These are phyloP conservation scores for Paracyclopina nana DNA, from an alignment of 1,140 invertebrate genomes.

Conservation along the genomic window DNA sequence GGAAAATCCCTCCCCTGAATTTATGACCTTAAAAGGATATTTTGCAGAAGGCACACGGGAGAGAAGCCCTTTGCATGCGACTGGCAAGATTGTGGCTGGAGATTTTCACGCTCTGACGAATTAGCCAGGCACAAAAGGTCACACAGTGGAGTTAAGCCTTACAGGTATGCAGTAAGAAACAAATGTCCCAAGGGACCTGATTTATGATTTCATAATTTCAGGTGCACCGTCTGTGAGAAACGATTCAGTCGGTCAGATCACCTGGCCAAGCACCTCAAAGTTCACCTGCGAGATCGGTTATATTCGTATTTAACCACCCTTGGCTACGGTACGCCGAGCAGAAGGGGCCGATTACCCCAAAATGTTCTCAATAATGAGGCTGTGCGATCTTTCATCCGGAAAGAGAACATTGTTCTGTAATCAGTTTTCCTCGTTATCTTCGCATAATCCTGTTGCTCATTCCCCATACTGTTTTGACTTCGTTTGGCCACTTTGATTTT, in stretches of 20 bases:
- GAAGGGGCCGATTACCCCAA: conserved; percentile 3
- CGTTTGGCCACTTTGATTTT: no score
- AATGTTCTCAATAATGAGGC: conserved; percentile 13
- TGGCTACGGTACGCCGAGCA: conserved; percentile 8
- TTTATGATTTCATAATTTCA: background rate
- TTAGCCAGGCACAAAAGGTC: conserved; percentile 57
- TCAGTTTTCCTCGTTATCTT: no score
- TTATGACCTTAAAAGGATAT: no score
- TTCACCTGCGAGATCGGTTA: conserved; percentile 11
- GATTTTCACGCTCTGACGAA: conserved; percentile 82
- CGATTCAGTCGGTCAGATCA: conserved; percentile 74
- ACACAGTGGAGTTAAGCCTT: conserved; percentile 66
- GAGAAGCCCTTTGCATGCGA: conserved; percentile 81
- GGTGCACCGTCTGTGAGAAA: conserved; percentile 56
- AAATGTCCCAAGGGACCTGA: background rate
- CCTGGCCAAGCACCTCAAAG: conserved; percentile 61
- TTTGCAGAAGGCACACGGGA: conserved; percentile 75
- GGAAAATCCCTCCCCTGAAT: no score
- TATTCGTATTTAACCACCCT: conserved; percentile 4
- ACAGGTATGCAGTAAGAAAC: conserved; percentile 28
- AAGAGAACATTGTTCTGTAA: conserved; percentile 11
- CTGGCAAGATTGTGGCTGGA: conserved; percentile 80
- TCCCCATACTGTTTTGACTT: no score
- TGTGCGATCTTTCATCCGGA: conserved; percentile 4
- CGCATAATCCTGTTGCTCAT: no score